Evolutionary conservation across 2,888 invertebrate genomes (phyloP).

Genomic region (Patella ulyssiponensis): DNA sequence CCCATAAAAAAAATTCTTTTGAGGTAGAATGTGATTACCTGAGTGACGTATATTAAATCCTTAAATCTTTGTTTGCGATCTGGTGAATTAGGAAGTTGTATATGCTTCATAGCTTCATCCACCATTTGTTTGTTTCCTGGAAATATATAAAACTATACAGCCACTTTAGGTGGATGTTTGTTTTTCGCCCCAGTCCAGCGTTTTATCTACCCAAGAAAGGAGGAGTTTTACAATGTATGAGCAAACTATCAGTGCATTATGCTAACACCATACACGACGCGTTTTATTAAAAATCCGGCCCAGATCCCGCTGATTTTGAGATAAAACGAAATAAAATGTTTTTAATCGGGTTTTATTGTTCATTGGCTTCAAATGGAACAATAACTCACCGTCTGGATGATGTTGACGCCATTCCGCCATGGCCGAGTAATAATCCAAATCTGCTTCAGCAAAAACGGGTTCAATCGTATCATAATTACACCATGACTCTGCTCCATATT

Average conservation of each 20-base stretch:
- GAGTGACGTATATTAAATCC: slow-evolving; percentile 24
- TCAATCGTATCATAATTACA: slow-evolving; percentile 81
- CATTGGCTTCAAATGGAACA: neutral
- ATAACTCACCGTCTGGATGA: slow-evolving; percentile 80
- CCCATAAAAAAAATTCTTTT: too few species aligned
- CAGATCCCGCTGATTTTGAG: neutral
- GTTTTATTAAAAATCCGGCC: neutral
- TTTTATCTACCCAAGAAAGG: too few species aligned
- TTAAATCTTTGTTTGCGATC: slow-evolving; percentile 20
- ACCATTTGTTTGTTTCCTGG: slow-evolving; percentile 52
- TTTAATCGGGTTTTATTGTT: neutral
- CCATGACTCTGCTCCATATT: slow-evolving; percentile 94
- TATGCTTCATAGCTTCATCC: slow-evolving; percentile 44
- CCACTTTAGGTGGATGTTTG: too few species aligned
- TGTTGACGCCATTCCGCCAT: slow-evolving; percentile 89
- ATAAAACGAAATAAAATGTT: neutral
- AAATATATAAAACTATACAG: neutral
- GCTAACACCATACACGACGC: too few species aligned
- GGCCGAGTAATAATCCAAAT: slow-evolving; percentile 74
- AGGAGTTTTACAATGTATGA: too few species aligned
- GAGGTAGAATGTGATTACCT: slow-evolving; percentile 8
- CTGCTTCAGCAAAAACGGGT: slow-evolving; percentile 70
- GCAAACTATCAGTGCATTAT: too few species aligned
- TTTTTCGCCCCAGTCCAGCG: too few species aligned
- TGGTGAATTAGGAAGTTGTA: slow-evolving; percentile 42